Base-by-base conservation (phyloP, 2,113 vertebrate species). In the Phalacrocorax aristotelis region DNA sequence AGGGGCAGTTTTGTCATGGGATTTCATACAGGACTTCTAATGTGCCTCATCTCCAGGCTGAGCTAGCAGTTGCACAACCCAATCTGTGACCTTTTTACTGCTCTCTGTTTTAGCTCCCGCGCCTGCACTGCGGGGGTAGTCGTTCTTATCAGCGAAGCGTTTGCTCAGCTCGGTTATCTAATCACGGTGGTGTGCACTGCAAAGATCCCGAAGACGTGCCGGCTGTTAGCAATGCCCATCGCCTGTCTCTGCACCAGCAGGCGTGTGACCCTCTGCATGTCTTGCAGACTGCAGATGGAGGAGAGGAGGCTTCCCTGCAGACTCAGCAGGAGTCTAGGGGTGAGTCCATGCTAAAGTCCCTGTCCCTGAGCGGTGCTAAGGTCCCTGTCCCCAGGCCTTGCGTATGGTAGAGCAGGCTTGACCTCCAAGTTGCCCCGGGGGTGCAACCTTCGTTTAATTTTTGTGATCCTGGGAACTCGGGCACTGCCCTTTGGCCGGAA, bases 1-100 rank as follows among this genome's bases (percentile, higher is more conserved):
- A 0, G 61, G 54, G 40, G 8, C 20, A 20, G 21, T 12, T 64
- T 25, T 58, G 13, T 8, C 2, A 1, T 6, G 34, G 64, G 51
- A 7, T 81, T 91, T 74, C 4, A 0, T 29, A 2, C 52, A 20
- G 54, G 38, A 8, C 40, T 83, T 66, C 22, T 10, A 8, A 20
- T 0, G 9, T 44, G 74, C 40, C 48, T 68, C 30, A 11, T 64
- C 78, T 48, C 46, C 0, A 3, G 9, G 62, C 78, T 64, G 78
- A 60, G 82, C 46, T 69, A 68, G 87, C 40, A 10, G 75, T 8
- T 5, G 6, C 66, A 52, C 54, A 44, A 0, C 36, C 34, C 87
- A 9, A 7, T 10, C 40, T 54, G 38, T 6, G n/a, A 51, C 46
- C 61, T 48, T 71, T 68, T 44, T 40, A 34, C 34, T 79, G 62